A percentile compares a stretch with the other conserved stretches of the same genome.
phyloP scores from a whole-genome alignment of 1,140 invertebrate genomes.

The Drosophila biarmipes region DNA sequence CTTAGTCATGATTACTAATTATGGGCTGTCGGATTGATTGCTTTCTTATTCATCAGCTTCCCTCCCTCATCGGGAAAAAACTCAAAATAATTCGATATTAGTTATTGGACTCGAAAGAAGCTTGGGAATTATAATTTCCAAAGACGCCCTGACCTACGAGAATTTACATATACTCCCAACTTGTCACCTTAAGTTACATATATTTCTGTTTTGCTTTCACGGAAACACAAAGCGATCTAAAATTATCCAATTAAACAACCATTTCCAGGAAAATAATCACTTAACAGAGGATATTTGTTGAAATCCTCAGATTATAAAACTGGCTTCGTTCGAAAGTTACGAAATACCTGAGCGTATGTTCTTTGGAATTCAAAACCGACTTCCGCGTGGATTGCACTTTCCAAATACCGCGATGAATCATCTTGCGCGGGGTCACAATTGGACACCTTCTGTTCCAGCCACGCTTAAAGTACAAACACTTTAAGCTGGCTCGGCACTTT shows the following conservation, averaged over 20 bases:
- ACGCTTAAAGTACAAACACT: slow-evolving; percentile 9
- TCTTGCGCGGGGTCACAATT: slow-evolving; percentile 45
- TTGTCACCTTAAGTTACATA: too few relatives aligned
- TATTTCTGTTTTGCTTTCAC: too few relatives aligned
- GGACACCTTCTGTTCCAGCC: slow-evolving; percentile 37
- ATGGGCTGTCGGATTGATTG: slow-evolving; percentile 31
- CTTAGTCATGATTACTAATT: slow-evolving; percentile 45
- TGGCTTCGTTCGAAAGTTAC: slow-evolving; percentile 11
- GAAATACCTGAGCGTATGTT: slow-evolving; percentile 6
- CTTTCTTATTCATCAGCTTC: slow-evolving; percentile 1
- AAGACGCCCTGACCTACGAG: background rate
- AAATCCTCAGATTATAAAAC: background rate
- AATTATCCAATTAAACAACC: background rate
- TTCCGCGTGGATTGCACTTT: slow-evolving; percentile 47
- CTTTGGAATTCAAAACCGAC: slow-evolving; percentile 23
- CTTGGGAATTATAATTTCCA: background rate
- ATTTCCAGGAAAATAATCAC: background rate
- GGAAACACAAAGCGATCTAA: too few relatives aligned
- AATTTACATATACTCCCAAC: too few relatives aligned
- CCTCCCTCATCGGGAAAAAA: background rate
- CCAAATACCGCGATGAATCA: slow-evolving; percentile 35
- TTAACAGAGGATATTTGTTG: background rate
- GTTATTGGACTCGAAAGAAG: background rate
- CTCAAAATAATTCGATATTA: background rate
- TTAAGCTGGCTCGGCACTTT: slow-evolving; percentile 33